A percentile compares a stretch with the other conserved stretches of the same genome.
Conservation (phyloP, 1,140 invertebrate species). For the Ctenoplectra terminalis region DNA sequence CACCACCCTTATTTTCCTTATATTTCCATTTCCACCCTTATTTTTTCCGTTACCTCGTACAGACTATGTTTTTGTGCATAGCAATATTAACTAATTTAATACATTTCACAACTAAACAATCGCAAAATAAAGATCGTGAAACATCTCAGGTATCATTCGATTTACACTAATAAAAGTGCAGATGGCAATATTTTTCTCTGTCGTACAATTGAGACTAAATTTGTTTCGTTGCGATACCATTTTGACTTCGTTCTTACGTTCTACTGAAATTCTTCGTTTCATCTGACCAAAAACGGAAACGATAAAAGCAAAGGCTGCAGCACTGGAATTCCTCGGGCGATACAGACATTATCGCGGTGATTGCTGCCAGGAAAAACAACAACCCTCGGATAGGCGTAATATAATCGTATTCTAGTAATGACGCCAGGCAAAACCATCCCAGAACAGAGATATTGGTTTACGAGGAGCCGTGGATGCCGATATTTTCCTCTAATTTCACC, state of each 20-base stretch:
- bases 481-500: slow-evolving; percentile 44
- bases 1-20: too few species aligned
- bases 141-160: too few species aligned
- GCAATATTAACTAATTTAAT: too few species aligned
- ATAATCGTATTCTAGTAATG: slow-evolving; percentile 7
- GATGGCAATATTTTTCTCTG: too few species aligned
- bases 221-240: too few species aligned
- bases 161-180: too few species aligned
- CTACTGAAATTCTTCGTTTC: neutral
- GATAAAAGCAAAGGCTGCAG: neutral
- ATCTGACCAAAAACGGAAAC: neutral
- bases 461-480: slow-evolving; percentile 1
- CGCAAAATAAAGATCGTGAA: too few species aligned
- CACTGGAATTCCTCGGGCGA: neutral
- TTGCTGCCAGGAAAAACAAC: neutral
- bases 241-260: neutral
- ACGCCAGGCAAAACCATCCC: neutral
- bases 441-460: slow-evolving; percentile 21
- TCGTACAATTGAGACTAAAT: too few species aligned
- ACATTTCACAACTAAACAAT: too few species aligned
- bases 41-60: too few species aligned
- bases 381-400: neutral
- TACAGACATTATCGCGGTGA: slow-evolving; percentile 19
- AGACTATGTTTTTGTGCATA: too few species aligned
- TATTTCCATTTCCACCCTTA: too few species aligned